These are phyloP conservation scores for Hypotaenidia philippensis DNA, from an alignment of 2,797 vertebrate species.

Conservation along the genomic window DNA sequence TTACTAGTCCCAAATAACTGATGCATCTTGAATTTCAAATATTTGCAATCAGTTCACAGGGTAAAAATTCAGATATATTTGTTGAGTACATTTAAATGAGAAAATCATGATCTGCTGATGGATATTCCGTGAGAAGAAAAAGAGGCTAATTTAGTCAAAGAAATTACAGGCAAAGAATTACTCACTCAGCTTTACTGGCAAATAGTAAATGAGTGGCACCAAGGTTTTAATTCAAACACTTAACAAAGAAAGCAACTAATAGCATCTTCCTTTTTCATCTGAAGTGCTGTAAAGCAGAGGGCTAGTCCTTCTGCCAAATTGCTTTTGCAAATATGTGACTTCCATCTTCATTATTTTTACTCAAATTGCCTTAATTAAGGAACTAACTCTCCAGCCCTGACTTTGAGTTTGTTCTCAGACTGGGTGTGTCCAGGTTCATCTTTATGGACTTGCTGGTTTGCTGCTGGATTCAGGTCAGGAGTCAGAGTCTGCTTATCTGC, in stretches of 20 bases:
- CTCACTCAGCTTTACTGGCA: conserved; percentile 29
- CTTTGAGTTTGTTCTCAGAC: background rate
- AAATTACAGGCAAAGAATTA: conserved; percentile 54
- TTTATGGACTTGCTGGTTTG: background rate
- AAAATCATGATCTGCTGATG: conserved; percentile 59
- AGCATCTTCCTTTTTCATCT: conserved; percentile 2
- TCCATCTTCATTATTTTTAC: conserved; percentile 11
- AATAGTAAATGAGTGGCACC: conserved; percentile 14
- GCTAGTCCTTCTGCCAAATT: conserved; percentile 29
- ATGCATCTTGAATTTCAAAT: conserved; percentile 40
- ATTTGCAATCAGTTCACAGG: conserved; percentile 5
- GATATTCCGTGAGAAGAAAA: conserved; percentile 53
- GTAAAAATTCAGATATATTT: conserved; percentile 49
- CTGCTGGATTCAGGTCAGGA: background rate
- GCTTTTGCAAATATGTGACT: conserved; percentile 34
- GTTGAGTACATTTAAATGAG: conserved; percentile 3
- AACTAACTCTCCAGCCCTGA: conserved; percentile 3
- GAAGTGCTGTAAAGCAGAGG: conserved; percentile 24
- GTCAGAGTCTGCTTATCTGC: background rate
- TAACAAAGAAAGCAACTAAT: conserved; percentile 57
- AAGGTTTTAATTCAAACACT: conserved; percentile 56
- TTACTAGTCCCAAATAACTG: background rate
- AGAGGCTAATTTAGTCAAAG: conserved; percentile 48
- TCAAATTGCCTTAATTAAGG: conserved; percentile 43
- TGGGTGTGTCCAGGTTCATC: background rate